Conservation (phyloP, 2,888 invertebrate genomes). For the Tenodera sinensis region DNA sequence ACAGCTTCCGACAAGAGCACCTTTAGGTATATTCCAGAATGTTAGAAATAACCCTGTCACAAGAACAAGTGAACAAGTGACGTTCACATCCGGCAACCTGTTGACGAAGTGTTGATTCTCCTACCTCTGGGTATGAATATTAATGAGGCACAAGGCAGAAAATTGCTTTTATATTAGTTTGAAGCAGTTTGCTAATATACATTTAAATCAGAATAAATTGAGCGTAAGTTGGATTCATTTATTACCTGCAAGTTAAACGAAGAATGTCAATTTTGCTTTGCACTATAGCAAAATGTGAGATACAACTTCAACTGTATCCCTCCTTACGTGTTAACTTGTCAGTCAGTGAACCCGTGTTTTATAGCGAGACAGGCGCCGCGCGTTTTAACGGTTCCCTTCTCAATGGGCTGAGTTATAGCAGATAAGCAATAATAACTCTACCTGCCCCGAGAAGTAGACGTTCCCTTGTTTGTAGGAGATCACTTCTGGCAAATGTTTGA, state of each 20-base stretch:
- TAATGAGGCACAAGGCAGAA: background rate
- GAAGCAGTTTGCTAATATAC: background rate
- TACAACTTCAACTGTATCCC: too few relatives aligned
- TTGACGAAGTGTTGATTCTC: background rate
- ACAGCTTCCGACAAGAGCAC: too few relatives aligned
- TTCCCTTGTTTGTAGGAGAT: too few relatives aligned
- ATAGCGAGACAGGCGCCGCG: background rate
- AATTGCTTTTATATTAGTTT: background rate
- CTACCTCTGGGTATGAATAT: background rate
- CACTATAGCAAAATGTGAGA: background rate
- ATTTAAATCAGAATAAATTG: background rate
- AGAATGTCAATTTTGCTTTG: background rate
- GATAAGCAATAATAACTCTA: background rate
- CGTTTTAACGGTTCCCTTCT: background rate
- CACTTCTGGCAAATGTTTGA: too few relatives aligned
- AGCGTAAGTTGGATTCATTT: background rate
- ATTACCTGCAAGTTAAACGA: background rate
- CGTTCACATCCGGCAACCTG: background rate
- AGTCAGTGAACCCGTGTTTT: too few relatives aligned
- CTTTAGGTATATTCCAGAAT: too few relatives aligned
- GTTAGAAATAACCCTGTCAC: background rate
- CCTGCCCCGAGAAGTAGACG: too few relatives aligned
- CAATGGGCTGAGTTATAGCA: background rate
- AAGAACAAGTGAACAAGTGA: background rate
- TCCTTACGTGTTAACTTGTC: too few relatives aligned